Evolutionary conservation across 2,888 invertebrate species (phyloP).

Genomic region (Hybos culiciformis): DNA sequence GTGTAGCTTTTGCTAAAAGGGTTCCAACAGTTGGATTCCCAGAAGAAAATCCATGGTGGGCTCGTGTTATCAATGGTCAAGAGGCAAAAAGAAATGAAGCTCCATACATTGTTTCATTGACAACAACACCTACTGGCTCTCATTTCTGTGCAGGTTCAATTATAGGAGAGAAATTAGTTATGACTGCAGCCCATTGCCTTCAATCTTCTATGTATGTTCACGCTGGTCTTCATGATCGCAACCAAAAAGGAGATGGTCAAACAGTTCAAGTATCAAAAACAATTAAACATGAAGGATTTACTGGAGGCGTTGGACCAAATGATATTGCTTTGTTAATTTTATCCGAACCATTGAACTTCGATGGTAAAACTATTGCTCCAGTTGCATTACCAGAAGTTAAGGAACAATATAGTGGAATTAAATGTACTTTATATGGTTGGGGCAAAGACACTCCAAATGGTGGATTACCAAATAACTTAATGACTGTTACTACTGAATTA

Average conservation of each 20-base stretch:
- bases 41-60: slow-evolving; percentile 7
- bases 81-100: slow-evolving; percentile 30
- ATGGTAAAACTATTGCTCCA: slow-evolving; percentile 21
- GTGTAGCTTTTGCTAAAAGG: neutral
- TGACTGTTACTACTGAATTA: slow-evolving; percentile 21
- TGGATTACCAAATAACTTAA: slow-evolving; percentile 19
- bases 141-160: slow-evolving; percentile 36
- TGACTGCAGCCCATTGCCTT: slow-evolving; percentile 33
- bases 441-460: slow-evolving; percentile 22
- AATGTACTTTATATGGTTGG: slow-evolving; percentile 20
- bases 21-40: neutral
- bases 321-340: slow-evolving; percentile 43
- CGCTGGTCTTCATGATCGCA: slow-evolving; percentile 31
- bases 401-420: too few species aligned
- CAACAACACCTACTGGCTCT: slow-evolving; percentile 12
- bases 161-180: slow-evolving; percentile 21
- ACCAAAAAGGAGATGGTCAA: slow-evolving; percentile 21
- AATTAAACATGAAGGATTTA: slow-evolving; percentile 25
- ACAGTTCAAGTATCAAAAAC: slow-evolving; percentile 19
- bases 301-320: slow-evolving; percentile 34
- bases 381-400: too few species aligned
- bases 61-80: slow-evolving; percentile 28
- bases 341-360: neutral
- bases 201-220: slow-evolving; percentile 26
- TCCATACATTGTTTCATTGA: slow-evolving; percentile 35